Conservation (phyloP, 2,113 vertebrate species). For the Nicator chloris region DNA sequence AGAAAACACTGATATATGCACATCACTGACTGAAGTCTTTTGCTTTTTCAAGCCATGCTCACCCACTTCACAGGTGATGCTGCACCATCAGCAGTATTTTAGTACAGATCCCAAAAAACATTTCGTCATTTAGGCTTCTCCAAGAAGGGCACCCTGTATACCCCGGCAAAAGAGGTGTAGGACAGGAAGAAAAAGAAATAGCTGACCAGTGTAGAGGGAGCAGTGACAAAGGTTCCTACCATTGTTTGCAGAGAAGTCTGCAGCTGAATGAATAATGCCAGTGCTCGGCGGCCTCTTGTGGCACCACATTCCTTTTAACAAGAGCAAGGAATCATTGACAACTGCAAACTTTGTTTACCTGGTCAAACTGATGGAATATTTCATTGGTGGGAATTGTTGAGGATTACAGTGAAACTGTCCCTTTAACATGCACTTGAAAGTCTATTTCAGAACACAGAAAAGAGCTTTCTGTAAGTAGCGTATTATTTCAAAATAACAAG, state of each 20-base stretch:
- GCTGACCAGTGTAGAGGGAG: not conserved
- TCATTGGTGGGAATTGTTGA: not conserved
- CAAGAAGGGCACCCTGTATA: not conserved
- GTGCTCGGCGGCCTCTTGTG: not conserved
- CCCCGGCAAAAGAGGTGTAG: not conserved
- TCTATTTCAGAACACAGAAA: not conserved
- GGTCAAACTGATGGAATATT: not conserved
- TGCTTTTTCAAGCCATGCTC: not conserved
- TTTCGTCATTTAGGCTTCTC: not conserved
- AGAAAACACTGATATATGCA: slow-evolving; percentile 21
- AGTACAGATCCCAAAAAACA: not conserved
- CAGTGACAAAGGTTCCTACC: not conserved
- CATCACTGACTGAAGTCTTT: not conserved
- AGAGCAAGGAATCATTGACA: not conserved
- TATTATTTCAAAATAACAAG: not conserved
- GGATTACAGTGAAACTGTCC: not conserved
- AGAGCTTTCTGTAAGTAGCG: not conserved
- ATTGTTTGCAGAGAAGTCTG: not conserved
- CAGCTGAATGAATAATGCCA: not conserved
- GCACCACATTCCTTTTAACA: not conserved
- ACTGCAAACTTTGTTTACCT: not conserved
- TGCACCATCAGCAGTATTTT: slow-evolving; percentile 11
- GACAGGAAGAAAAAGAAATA: not conserved
- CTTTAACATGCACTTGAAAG: not conserved
- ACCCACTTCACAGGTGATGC: not conserved